A percentile compares a stretch with the other conserved stretches of the same genome.
phyloP scores from a whole-genome alignment of 2,113 vertebrate species.

The Hypanus sabinus region DNA sequence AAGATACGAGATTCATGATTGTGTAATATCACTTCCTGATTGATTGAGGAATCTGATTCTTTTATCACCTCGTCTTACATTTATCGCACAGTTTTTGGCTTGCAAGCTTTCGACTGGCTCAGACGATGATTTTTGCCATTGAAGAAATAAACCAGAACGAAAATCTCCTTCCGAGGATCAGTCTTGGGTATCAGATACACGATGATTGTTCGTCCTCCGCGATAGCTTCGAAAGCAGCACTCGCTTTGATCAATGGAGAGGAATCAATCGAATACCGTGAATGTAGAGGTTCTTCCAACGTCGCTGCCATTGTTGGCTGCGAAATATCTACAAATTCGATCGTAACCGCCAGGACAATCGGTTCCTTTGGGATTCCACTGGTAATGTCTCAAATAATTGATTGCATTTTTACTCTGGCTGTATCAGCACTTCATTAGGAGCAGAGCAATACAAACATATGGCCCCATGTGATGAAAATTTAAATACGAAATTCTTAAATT shows the following conservation, averaged over 20 bases:
- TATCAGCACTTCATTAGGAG: too few relatives aligned
- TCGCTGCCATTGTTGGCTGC: conserved; percentile 57
- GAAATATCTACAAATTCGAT: conserved; percentile 60
- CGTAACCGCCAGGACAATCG: conserved; percentile 58
- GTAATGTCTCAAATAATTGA: conserved; percentile 42
- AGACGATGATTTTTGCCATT: conserved; percentile 36
- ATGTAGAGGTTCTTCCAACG: conserved; percentile 44
- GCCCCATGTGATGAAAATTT: too few relatives aligned
- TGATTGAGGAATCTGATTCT: too few relatives aligned
- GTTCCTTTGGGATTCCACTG: conserved; percentile 59
- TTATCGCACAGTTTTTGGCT: conserved; percentile 54
- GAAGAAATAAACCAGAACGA: conserved; percentile 57
- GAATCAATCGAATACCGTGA: conserved; percentile 40
- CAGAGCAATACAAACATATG: too few relatives aligned
- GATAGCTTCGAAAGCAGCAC: too few relatives aligned
- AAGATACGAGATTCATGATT: too few relatives aligned
- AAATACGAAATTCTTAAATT: too few relatives aligned
- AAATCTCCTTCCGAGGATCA: conserved; percentile 51
- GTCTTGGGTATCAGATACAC: conserved; percentile 60
- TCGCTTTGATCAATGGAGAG: conserved; percentile 29
- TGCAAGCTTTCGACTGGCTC: conserved; percentile 57
- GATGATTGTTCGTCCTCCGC: conserved; percentile 62
- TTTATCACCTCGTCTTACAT: background rate
- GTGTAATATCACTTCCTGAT: too few relatives aligned
- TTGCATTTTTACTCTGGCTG: too few relatives aligned